Evolutionary conservation across 2,113 vertebrate species (phyloP), one percentile per base, ranked within the genome.

Genomic region (Equus quagga): DNA sequence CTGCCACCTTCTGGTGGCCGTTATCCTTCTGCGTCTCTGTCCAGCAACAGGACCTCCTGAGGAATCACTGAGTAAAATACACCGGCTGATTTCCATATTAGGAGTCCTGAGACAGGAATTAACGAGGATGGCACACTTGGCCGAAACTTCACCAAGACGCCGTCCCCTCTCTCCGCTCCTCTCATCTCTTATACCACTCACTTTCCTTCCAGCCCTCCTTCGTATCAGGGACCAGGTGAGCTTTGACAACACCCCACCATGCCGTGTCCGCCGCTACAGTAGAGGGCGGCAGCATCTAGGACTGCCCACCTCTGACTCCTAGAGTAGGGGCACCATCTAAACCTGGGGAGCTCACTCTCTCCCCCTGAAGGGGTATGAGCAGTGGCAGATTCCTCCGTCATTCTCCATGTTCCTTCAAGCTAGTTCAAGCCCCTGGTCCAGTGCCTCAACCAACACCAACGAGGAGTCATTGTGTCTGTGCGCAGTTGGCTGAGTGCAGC

Each of bases 1-100:
- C 98, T 97, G 97, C 98, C 98, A 97, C 94, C 98, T 14, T 21
- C 96, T 95, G 98, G 97, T 18, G 1, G 10, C 15, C 56, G 33
- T 14, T 75, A 9, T 69, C 69, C 24, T 3, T n/a, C 4, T 26
- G 21, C 15, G 3, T 41, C 54, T 94, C 12, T 44, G 31, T 70
- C 69, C 18, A 5, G 19, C 18, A 3, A 8, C 23, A 13, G 69
- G 41, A 54, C 23, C n/a, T 17, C 0, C 0, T 4, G 54, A 41
- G 4, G 28, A 88, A 31, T 3, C 11, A 0, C 44, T 31, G 15
- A 80, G 65, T 46, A 23, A 82, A 89, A 69, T 8, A 14, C 0
- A 10, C 6, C 14, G 28, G 8, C 87, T 72, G 58, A 28, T 65
- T 88, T 91, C 89, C 67, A 6, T 60, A 10, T 28, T n/a, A 84